phyloP scores from a whole-genome alignment of 1,140 invertebrate genomes.

The Gonatopus flavifemur region DNA sequence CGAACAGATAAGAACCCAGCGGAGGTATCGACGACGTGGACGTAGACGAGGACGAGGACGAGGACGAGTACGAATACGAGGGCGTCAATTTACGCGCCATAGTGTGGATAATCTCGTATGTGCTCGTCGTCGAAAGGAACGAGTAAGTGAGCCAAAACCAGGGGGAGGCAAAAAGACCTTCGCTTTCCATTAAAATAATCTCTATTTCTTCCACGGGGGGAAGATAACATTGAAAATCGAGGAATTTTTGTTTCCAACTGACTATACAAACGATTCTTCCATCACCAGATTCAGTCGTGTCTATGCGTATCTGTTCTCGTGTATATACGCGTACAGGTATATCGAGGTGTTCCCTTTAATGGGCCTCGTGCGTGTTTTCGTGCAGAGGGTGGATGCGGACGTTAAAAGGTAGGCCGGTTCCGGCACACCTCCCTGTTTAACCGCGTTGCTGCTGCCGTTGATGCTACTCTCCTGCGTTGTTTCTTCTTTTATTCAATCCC shows the following conservation, averaged over 20 bases:
- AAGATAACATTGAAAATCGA: too few relatives aligned
- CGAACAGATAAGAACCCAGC: conserved; percentile 13
- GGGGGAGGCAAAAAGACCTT: too few relatives aligned
- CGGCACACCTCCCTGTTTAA: conserved; percentile 56
- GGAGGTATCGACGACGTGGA: background rate
- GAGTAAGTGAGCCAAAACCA: too few relatives aligned
- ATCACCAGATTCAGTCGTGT: too few relatives aligned
- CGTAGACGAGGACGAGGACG: conserved; percentile 1
- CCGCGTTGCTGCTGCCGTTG: too few relatives aligned
- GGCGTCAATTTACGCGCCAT: background rate
- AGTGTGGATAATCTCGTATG: too few relatives aligned
- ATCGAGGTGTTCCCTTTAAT: conserved; percentile 34
- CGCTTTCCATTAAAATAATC: too few relatives aligned
- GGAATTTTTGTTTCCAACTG: too few relatives aligned
- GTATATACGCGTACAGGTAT: background rate
- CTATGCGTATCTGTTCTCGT: background rate
- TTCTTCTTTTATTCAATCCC: too few relatives aligned
- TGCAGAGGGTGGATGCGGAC: conserved; percentile 35
- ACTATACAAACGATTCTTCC: too few relatives aligned
- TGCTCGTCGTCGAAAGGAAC: too few relatives aligned
- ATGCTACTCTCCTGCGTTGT: too few relatives aligned
- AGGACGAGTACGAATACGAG: conserved; percentile 11
- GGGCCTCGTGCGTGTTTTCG: conserved; percentile 45
- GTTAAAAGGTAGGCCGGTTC: conserved; percentile 58
- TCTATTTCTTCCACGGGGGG: background rate